Evolutionary conservation across 2,888 invertebrate species (phyloP), one percentile per base, ranked within the genome.

Genomic region (Mellilla xanthometata): DNA sequence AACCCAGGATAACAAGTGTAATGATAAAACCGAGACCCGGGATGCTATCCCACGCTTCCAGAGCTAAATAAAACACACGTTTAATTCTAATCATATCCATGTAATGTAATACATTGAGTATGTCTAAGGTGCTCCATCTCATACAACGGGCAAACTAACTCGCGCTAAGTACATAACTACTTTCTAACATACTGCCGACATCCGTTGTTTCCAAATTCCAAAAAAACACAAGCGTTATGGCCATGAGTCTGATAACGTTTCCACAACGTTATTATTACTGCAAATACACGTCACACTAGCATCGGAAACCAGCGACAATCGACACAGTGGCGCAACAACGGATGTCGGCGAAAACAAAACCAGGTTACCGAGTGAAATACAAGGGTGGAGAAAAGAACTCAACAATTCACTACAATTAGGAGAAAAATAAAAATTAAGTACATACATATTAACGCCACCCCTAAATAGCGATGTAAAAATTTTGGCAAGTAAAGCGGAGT

Each of bases 31-130:
- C 52, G 52, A 60, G 63, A 58, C 56, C 68, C 57, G 58, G 53
- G 54, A 49, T 45, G 32, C 54, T 47, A 56, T 46, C 80, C 79
- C 81, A 72, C 80, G 70, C 77, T 66, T 65, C 60, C 61, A 67
- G 69, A 66, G 68, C 64, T 79, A 88, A 87, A 87, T 87, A 87
- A 88, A 87, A 88, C 86, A 87, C 86, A 86, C 81, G 69, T 73
- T 77, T 75, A 73, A 77, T 86, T 85, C 86, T 87, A 87, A 80
- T 78, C 76, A 82, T 85, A 83, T 79, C 76, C 76, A 84, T 88
- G 85, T 88, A 88, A 88, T 89, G 84, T n/a, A n/a, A 86, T 83
- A 87, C 82, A 82, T 80, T 65, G 75, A 73, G 73, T 81, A 82
- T 73, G 72, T 67, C 76, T 82, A 82, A 64, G 41, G 86, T 86